Percentiles rank a stretch among this genome's conserved stretches.
These are phyloP conservation scores for Netelia fuscicornis DNA, from an alignment of 2,888 invertebrate species.

Conservation along the genomic window DNA sequence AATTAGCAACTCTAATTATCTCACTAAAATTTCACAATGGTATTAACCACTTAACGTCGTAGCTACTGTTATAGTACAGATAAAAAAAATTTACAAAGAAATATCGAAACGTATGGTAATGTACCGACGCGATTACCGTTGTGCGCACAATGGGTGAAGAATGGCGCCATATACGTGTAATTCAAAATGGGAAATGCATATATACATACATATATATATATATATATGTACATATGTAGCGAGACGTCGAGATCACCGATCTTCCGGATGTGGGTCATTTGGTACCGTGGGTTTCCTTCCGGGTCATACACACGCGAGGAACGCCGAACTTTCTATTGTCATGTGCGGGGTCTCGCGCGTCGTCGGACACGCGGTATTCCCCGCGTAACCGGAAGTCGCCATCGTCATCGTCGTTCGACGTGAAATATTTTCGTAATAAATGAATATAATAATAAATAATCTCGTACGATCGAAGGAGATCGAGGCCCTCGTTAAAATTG, in stretches of 20 bases:
- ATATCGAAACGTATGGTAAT: not conserved
- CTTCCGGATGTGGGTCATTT: conserved; percentile 81
- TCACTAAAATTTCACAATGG: too few species aligned
- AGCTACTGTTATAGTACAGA: too few species aligned
- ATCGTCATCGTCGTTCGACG: conserved; percentile 30
- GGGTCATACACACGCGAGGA: conserved; percentile 76
- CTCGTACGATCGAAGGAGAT: not conserved
- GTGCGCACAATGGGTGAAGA: conserved; percentile 3
- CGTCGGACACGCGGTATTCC: conserved; percentile 50
- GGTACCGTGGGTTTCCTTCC: conserved; percentile 80
- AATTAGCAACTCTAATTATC: too few species aligned
- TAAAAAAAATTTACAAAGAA: too few species aligned
- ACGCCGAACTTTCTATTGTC: conserved; percentile 80
- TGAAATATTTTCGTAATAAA: conserved; percentile 60
- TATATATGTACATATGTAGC: not conserved
- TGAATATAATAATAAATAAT: conserved; percentile 22
- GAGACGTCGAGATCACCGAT: conserved; percentile 47
- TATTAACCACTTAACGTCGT: too few species aligned
- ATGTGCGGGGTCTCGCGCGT: conserved; percentile 61
- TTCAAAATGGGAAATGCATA: not conserved
- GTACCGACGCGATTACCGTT: not conserved
- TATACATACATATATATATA: not conserved
- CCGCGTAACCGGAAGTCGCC: conserved; percentile 53
- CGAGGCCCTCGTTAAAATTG: not conserved
- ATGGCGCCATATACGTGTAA: not conserved